These are phyloP conservation scores for Cephus pygmeus DNA, from an alignment of 2,888 invertebrate species.

Conservation along the genomic window DNA sequence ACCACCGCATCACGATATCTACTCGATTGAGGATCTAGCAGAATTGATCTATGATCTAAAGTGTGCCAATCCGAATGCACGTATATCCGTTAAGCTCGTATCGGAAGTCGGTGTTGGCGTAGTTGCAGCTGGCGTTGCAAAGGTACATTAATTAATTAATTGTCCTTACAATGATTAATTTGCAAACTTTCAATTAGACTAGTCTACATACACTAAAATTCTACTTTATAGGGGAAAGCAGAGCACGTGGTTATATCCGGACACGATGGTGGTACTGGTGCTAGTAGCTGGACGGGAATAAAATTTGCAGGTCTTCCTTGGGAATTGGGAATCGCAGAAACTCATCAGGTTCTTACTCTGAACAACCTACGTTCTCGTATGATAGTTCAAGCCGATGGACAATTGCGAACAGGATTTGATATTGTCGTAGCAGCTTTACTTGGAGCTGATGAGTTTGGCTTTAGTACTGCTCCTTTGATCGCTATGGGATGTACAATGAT, in stretches of 20 bases:
- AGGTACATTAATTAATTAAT: constrained; percentile 70
- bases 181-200: neutral
- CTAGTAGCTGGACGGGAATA: constrained; percentile 99
- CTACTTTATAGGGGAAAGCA: constrained; percentile 83
- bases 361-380: constrained; percentile 94
- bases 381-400: constrained; percentile 96
- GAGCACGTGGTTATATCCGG: constrained; percentile 99
- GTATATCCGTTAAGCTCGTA: constrained; percentile 97
- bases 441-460: constrained; percentile 98
- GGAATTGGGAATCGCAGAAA: constrained; percentile 98
- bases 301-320: constrained; percentile 98
- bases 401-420: constrained; percentile 94
- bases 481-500: constrained; percentile 99
- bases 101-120: constrained; percentile 99
- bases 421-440: constrained; percentile 94
- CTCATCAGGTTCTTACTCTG: constrained; percentile 95
- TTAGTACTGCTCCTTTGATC: constrained; percentile 97
- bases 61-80: constrained; percentile 93
- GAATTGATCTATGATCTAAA: constrained; percentile 98
- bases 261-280: constrained; percentile 99
- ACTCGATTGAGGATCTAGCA: constrained; percentile 98
- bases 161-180: neutral
- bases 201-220: neutral
- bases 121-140: constrained; percentile 98
- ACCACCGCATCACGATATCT: constrained; percentile 99